Evolutionary conservation across 2,888 invertebrate species (phyloP).

Genomic region (Clunio marinus): DNA sequence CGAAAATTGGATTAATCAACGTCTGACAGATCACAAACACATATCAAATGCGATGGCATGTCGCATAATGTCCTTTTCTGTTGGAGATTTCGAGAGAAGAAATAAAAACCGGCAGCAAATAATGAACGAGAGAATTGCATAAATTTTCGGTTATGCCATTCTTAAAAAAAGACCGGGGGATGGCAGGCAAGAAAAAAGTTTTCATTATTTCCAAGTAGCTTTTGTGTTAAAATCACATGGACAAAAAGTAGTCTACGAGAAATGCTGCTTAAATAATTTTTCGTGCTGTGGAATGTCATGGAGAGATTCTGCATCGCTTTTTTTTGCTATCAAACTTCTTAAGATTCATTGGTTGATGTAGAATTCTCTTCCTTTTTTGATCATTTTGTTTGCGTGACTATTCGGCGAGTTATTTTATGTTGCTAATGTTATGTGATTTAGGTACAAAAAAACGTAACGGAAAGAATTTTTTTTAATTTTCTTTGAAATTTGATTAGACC

Average conservation of each 20-base stretch:
- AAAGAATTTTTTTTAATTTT: too few relatives aligned
- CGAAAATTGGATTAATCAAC: constrained; percentile 20
- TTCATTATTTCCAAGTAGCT: constrained; percentile 1
- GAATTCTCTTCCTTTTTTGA: too few relatives aligned
- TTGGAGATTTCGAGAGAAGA: constrained; percentile 15
- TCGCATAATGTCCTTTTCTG: constrained; percentile 12
- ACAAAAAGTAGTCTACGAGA: constrained; percentile 16
- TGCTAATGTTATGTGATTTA: too few relatives aligned
- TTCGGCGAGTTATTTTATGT: too few relatives aligned
- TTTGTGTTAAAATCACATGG: constrained; percentile 13
- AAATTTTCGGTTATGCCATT: constrained; percentile 15
- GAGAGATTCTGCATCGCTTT: neutral
- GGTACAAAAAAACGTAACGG: too few relatives aligned
- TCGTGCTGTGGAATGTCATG: constrained; percentile 6
- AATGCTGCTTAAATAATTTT: too few relatives aligned
- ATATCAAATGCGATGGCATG: neutral
- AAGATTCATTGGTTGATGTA: too few relatives aligned
- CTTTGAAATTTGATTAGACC: too few relatives aligned
- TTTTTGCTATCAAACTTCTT: too few relatives aligned
- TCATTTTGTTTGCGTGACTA: too few relatives aligned
- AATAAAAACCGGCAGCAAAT: neutral
- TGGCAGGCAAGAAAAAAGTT: neutral
- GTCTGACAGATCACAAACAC: constrained; percentile 9
- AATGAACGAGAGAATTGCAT: constrained; percentile 8
- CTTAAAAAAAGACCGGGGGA: neutral